A percentile compares a stretch with the other conserved stretches of the same genome.
Evolutionary conservation across 2,797 vertebrate species (phyloP).

Genomic region (Fratercula arctica): DNA sequence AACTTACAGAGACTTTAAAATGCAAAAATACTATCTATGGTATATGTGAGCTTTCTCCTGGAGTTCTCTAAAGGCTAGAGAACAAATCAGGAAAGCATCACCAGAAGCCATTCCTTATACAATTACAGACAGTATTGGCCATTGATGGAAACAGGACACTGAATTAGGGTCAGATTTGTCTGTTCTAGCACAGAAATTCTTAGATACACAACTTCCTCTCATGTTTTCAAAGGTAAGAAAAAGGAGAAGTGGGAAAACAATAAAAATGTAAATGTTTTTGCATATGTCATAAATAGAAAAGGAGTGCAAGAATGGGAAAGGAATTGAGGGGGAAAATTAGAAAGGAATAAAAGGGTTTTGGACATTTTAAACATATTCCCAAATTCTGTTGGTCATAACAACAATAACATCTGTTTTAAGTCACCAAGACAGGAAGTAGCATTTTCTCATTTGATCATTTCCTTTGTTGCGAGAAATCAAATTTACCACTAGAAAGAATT

Average conservation of each 20-base stretch:
- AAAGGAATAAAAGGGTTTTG: not conserved
- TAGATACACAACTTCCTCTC: not conserved
- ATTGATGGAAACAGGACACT: not conserved
- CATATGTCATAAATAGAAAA: fast-evolving
- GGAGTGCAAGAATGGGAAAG: not conserved
- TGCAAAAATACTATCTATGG: not conserved
- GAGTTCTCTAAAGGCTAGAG: not conserved
- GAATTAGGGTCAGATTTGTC: not conserved
- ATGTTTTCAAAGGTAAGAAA: not conserved
- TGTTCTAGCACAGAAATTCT: not conserved
- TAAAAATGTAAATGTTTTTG: not conserved
- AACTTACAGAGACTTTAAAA: not conserved
- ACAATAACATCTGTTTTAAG: not conserved
- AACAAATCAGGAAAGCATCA: not conserved
- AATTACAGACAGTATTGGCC: not conserved
- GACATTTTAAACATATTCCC: not conserved
- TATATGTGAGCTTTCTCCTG: not conserved
- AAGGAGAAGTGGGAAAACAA: not conserved
- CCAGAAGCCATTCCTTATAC: not conserved
- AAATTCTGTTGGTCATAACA: not conserved
- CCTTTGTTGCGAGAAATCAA: not conserved
- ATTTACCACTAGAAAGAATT: not conserved
- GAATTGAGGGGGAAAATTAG: not conserved
- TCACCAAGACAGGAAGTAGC: not conserved
- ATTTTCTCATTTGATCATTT: not conserved